Evolutionary conservation across 2,888 invertebrate species (phyloP).

Genomic region (Parnassius orleans): DNA sequence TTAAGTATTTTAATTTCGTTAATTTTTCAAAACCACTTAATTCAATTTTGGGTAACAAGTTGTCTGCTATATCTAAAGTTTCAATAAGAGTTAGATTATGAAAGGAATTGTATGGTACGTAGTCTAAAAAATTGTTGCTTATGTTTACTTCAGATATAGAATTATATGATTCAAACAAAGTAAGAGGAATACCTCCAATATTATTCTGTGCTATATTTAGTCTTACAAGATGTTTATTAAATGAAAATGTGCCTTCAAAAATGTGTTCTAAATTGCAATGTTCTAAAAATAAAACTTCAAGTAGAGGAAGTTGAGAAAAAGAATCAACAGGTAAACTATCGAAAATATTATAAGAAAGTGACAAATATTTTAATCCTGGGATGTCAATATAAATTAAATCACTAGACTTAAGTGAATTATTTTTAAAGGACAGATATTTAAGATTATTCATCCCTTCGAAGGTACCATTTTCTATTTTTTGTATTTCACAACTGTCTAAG

Average conservation of each 20-base stretch:
- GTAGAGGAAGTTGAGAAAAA: slow-evolving; percentile 87
- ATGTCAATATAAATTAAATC: slow-evolving; percentile 87
- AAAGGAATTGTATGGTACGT: slow-evolving; percentile 89
- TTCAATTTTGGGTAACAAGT: slow-evolving; percentile 86
- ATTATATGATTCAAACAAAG: slow-evolving; percentile 84
- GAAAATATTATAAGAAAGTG: slow-evolving; percentile 89
- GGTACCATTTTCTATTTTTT: slow-evolving; percentile 86
- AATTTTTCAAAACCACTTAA: slow-evolving; percentile 77
- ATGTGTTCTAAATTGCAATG: slow-evolving; percentile 85
- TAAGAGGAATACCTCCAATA: slow-evolving; percentile 83
- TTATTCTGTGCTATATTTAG: slow-evolving; percentile 88
- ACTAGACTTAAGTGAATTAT: slow-evolving; percentile 85
- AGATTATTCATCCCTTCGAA: slow-evolving; percentile 88
- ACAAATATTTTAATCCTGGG: slow-evolving; percentile 86
- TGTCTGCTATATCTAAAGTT: slow-evolving; percentile 84
- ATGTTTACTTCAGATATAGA: slow-evolving; percentile 88
- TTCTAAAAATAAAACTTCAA: slow-evolving; percentile 87
- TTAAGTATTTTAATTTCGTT: slow-evolving; percentile 61
- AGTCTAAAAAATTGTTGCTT: slow-evolving; percentile 86
- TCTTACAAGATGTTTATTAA: slow-evolving; percentile 87
- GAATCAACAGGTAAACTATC: slow-evolving; percentile 85
- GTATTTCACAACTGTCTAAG: slow-evolving; percentile 88
- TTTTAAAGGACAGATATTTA: slow-evolving; percentile 88
- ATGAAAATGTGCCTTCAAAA: slow-evolving; percentile 85
- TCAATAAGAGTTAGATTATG: slow-evolving; percentile 88